Percentiles rank a stretch among this genome's conserved stretches.
phyloP scores from a whole-genome alignment of 2,888 invertebrate genomes.

The Rotaria macrura region DNA sequence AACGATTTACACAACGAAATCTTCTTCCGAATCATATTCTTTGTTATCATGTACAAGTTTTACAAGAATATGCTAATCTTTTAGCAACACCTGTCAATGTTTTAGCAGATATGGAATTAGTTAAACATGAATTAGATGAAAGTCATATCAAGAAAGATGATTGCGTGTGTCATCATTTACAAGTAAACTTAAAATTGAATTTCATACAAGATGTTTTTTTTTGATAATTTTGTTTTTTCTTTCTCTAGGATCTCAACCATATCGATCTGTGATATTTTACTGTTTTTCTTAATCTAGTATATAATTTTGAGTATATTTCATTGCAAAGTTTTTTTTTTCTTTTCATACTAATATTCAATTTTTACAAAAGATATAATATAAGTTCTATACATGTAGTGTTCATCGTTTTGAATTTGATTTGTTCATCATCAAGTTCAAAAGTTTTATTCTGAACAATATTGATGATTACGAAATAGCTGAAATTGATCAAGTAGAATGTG shows the following conservation, averaged over 20 bases:
- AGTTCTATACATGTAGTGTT: background rate
- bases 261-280: background rate
- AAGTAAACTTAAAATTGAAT: background rate
- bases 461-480: too few species aligned
- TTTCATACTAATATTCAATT: too few species aligned
- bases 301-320: background rate
- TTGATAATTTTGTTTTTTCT: background rate
- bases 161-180: background rate
- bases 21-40: slow-evolving; percentile 71
- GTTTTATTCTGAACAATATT: too few species aligned
- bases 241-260: background rate
- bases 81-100: background rate
- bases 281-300: background rate
- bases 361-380: background rate
- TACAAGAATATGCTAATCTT: slow-evolving; percentile 16
- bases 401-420: too few species aligned
- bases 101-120: background rate
- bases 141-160: background rate
- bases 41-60: slow-evolving; percentile 69
- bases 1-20: slow-evolving; percentile 62
- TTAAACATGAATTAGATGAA: background rate
- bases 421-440: too few species aligned
- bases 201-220: too few species aligned
- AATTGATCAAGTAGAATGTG: too few species aligned
- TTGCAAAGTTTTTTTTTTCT: background rate